phyloP scores from a whole-genome alignment of 2,797 vertebrate species.

The Orestias chungarensis region DNA sequence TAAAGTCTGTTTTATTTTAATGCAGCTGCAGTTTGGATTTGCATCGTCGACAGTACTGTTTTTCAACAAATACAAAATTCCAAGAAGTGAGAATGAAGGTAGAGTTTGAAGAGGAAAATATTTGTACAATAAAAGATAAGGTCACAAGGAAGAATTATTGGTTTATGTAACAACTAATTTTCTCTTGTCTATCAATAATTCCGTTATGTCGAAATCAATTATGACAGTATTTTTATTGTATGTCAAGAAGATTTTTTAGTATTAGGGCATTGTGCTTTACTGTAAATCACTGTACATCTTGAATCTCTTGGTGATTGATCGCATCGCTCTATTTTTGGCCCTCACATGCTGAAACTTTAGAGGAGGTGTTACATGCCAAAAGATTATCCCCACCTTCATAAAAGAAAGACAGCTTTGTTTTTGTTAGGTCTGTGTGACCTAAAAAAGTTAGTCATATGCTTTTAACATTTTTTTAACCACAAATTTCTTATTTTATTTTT shows the following conservation, averaged over 20 bases:
- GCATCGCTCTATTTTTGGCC: slow-evolving; percentile 35
- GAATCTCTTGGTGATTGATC: slow-evolving; percentile 33
- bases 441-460: neutral
- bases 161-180: neutral
- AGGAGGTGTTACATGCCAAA: slow-evolving; percentile 4
- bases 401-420: neutral
- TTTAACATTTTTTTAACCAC: neutral
- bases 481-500: neutral
- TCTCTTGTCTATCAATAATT: neutral
- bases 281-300: slow-evolving; percentile 24
- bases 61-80: neutral
- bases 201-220: neutral
- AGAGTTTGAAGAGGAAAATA: neutral
- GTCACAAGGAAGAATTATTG: neutral
- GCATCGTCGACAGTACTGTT: neutral
- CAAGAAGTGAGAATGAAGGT: neutral
- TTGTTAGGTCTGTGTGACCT: neutral
- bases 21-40: slow-evolving; percentile 5
- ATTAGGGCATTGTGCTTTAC: slow-evolving; percentile 33
- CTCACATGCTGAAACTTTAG: slow-evolving; percentile 18
- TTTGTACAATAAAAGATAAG: slow-evolving; percentile 1
- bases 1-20: slow-evolving; percentile 39
- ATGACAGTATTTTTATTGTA: neutral
- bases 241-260: slow-evolving; percentile 29
- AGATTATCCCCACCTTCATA: neutral